These are phyloP conservation scores for Chamaetylas fuelleborni DNA, from an alignment of 2,113 vertebrate species.

Conservation along the genomic window DNA sequence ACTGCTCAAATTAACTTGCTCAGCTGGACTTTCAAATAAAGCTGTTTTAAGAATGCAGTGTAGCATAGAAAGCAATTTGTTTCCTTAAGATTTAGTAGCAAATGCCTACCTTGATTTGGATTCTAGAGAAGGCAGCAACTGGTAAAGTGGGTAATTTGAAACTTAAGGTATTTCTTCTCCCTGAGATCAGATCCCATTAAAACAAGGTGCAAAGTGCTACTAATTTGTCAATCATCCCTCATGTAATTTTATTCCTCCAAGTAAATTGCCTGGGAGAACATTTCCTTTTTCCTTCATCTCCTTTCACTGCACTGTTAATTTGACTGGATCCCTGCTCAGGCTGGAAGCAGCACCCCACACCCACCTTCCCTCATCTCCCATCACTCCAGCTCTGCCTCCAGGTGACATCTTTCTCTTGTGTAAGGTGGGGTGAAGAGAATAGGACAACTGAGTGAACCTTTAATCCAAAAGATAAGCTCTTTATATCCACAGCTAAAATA, in stretches of 20 bases:
- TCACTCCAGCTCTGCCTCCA: not conserved
- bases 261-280: slow-evolving; percentile 68
- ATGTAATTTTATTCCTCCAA: slow-evolving; percentile 61
- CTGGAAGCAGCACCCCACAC: slow-evolving; percentile 5
- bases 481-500: not conserved
- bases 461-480: not conserved
- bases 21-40: slow-evolving; percentile 76
- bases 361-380: not conserved
- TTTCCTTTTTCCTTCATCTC: slow-evolving; percentile 35
- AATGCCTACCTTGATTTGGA: slow-evolving; percentile 71
- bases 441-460: not conserved
- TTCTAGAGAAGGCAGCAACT: slow-evolving; percentile 71
- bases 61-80: slow-evolving; percentile 76
- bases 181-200: slow-evolving; percentile 67
- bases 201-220: slow-evolving; percentile 76
- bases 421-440: not conserved
- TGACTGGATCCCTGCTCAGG: slow-evolving; percentile 25
- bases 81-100: slow-evolving; percentile 75
- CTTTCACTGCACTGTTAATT: slow-evolving; percentile 17
- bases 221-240: slow-evolving; percentile 78
- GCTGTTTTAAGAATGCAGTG: slow-evolving; percentile 70
- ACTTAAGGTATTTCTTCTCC: slow-evolving; percentile 72
- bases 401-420: not conserved
- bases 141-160: slow-evolving; percentile 74
- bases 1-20: slow-evolving; percentile 70